Base-by-base conservation (phyloP, 2,797 vertebrate species). In the Apogon talboti region DNA sequence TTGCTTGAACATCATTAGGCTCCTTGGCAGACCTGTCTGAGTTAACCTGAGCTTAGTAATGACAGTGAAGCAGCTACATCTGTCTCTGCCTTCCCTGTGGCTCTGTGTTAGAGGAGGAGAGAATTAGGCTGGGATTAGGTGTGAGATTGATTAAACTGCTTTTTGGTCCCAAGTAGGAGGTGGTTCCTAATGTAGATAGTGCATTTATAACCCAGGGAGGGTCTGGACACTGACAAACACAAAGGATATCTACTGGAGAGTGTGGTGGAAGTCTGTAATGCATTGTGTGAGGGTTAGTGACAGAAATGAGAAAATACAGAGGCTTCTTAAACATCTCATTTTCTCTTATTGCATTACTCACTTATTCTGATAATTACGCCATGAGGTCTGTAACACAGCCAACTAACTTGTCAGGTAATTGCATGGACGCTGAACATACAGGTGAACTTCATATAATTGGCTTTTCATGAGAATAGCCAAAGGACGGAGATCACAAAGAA, bases 131-230 rank as follows among this genome's bases (percentile, higher is more conserved):
- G 47, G 76, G 71, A 79, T 84, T 81, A 75, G 67, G 76, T 74
- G 57, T 51, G 58, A 81, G 76, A 87, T 86, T 88, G 84, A 91
- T 89, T 85, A 74, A 75, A 21, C 52, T 67, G 63, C 66, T 76
- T 78, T 28, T 69, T 58, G 49, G n/a, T 66, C 50, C 74, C 58
- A 71, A 58, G 79, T 65, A 40, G 60, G 76, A 71, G 80, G 69
- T 35, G 66, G 57, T 55, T 86, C 57, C 70, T 50, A 46, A 66
- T 68, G 55, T 55, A 63, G 57, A 64, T 60, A 71, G 68, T 21
- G 51, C 53, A 66, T 76, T 87, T 71, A 75, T 79, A 77, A 77
- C 48, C 57, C 61, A 63, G 24, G 28, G 15, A 16, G 57, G 35
- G 44, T 65, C 42, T 60, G 58, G 47, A 51, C 21, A 13, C 52